Evolutionary conservation across 2,113 vertebrate species (phyloP), one percentile per base, ranked within the genome.

Genomic region (Nesoenas mayeri): DNA sequence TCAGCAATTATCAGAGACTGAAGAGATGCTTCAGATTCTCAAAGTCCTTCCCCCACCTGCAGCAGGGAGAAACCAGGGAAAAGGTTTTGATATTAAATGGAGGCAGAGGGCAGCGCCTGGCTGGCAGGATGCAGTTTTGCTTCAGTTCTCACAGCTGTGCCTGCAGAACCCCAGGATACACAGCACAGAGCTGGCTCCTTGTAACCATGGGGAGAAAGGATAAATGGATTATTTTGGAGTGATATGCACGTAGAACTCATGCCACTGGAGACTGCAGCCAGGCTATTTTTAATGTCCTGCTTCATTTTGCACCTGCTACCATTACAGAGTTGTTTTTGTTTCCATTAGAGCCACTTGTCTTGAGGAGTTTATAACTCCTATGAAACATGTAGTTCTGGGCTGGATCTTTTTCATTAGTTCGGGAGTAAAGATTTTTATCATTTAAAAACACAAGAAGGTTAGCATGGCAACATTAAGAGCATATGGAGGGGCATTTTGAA

Each of bases 301-400:
- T 96, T 97, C 88, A 94, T 94, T 95, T 94, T 94, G 93, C 96
- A 97, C 95, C 96, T 97, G 96, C 95, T 96, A 84, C 92, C 79
- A 94, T 96, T 94, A 92, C 95, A 86, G 82, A 67, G 48, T 75
- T 96, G 95, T 20, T 94, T 94, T 93, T 93, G 69, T 94, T 97
- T 94, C 90, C 90, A 75, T 86, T 84, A 93, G 77, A 93, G 36
- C 77, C 92, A 90, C 95, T 96, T 93, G 85, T 96, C 88, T 93
- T 91, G 75, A 93, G 67, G 32, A 96, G 92, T 91, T 96, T 93
- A 80, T 84, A 64, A 92, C 65, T 88, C 60, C 67, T 71, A 32
- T 57, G 72, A 96, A 96, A 88, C 44, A 36, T 31, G 38, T 36
- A 64, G 25, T 64, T 90, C 82, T 86, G 53, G 75, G 34, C 28